Conservation (phyloP, 2,888 invertebrate genomes). For the Spodoptera exigua region DNA sequence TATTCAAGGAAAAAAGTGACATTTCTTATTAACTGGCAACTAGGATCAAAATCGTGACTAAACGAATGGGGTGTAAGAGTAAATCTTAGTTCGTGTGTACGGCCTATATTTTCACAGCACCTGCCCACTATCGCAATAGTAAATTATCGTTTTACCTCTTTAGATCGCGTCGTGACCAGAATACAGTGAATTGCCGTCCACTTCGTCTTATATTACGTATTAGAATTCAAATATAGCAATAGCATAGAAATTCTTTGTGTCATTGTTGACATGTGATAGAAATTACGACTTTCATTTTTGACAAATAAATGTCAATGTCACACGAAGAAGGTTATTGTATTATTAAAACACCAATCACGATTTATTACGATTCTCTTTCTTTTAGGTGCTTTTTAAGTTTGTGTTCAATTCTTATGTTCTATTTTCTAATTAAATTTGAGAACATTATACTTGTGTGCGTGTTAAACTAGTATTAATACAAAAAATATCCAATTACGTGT, state of each 20-base stretch:
- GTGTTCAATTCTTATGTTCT: no score
- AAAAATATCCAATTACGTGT: constrained; percentile 43
- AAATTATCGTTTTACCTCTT: constrained; percentile 72
- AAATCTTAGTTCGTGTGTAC: constrained; percentile 55
- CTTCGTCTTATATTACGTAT: constrained; percentile 41
- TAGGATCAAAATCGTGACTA: constrained; percentile 40
- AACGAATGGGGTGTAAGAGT: constrained; percentile 43
- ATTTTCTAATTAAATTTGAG: no score
- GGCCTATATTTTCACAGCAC: constrained; percentile 65
- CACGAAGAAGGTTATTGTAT: no score
- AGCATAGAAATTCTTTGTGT: constrained; percentile 34
- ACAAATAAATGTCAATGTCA: no score
- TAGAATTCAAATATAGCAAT: constrained; percentile 16
- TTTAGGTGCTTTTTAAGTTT: no score
- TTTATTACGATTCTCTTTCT: no score
- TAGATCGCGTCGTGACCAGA: constrained; percentile 74
- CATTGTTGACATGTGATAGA: constrained; percentile 7
- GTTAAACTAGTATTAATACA: constrained; percentile 9
- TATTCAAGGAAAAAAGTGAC: no score
- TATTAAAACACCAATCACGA: no score
- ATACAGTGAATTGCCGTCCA: constrained; percentile 64
- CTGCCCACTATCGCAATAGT: constrained; percentile 67
- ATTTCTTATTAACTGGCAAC: constrained; percentile 18
- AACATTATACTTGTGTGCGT: no score
- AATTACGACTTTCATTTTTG: no score